Conservation (phyloP, 1,140 invertebrate species). For the Nilaparvata lugens region DNA sequence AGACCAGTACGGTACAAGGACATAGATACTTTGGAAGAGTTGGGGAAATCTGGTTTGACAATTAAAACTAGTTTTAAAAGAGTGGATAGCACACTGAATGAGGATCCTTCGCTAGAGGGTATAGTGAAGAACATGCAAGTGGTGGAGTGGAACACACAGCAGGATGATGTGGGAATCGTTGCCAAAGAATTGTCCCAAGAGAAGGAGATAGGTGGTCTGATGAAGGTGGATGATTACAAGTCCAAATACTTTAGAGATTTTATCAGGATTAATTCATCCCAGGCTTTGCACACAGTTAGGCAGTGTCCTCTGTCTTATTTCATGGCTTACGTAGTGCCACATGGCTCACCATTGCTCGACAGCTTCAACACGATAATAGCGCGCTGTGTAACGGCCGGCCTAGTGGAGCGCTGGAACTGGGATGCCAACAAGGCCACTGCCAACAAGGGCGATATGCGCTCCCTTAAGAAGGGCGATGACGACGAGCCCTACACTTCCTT, state of each 20-base stretch:
- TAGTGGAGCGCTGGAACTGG: slow-evolving; percentile 32
- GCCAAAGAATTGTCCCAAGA: slow-evolving; percentile 22
- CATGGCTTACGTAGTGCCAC: slow-evolving; percentile 32
- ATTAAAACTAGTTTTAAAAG: slow-evolving; percentile 22
- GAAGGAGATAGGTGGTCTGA: slow-evolving; percentile 14
- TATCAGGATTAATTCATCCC: slow-evolving; percentile 5
- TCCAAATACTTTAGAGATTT: not conserved
- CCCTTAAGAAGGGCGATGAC: not conserved
- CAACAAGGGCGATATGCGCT: not conserved
- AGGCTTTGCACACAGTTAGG: slow-evolving; percentile 32
- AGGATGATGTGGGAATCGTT: slow-evolving; percentile 22
- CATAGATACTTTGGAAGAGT: slow-evolving; percentile 33
- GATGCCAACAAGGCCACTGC: slow-evolving; percentile 24
- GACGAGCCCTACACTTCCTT: slow-evolving; percentile 25
- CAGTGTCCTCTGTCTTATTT: slow-evolving; percentile 35
- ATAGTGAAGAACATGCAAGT: not conserved
- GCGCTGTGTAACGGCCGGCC: slow-evolving; percentile 30
- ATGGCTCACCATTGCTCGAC: slow-evolving; percentile 26
- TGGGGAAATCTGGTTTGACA: slow-evolving; percentile 31
- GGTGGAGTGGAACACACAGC: slow-evolving; percentile 13
- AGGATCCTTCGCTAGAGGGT: slow-evolving; percentile 25
- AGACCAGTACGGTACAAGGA: slow-evolving; percentile 31
- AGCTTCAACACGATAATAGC: slow-evolving; percentile 23
- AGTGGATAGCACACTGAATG: slow-evolving; percentile 20
- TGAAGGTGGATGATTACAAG: not conserved